Evolutionary conservation across 2,797 vertebrate species (phyloP), one percentile per base, ranked within the genome.

Genomic region (Peromyscus eremicus): DNA sequence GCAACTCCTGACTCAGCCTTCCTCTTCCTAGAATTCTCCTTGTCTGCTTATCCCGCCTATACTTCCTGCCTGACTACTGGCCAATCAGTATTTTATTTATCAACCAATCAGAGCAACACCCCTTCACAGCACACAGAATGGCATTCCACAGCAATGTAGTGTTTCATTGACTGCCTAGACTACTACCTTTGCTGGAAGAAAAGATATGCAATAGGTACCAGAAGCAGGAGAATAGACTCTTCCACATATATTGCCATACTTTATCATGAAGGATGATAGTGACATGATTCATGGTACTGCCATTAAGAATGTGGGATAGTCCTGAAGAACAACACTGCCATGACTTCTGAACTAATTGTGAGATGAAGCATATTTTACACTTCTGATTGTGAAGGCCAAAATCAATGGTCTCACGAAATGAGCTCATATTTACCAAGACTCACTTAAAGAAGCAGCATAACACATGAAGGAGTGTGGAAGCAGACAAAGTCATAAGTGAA

Each of bases 251-350:
- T 97, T 99, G 98, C 81, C 98, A 96, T 99, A 94, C 37, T 92
- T 98, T 71, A 99, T 98, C 90, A 99, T 99, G 4, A 98, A 98
- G 86, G 99, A 99, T 92, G 98, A 99, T 96, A 98, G 98, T 97
- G 99, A 98, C 97, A 99, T 99, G 99, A 76, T 62, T 37, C 9
- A 62, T 82, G 52, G 29, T 60, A 9, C 29, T 23, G n/a, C 52
- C 29, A 62, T 83, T 91, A 29, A 92, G 55, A 76, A 66, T 3
- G 17, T 10, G n/a, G 5, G 4, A 49, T 32, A 27, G 16, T 52
- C 17, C 43, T 75, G 14, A 16, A 62, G 16, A 66, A 62, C 23
- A 84, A 73, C n/a, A 9, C 1, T 7, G 8, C 52, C 98, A 16
- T 0, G 99, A 99, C 96, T 98, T 99, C 98, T 98, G 97, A 94